phyloP scores from a whole-genome alignment of 2,888 invertebrate genomes.

The Dolichopus griseipennis region DNA sequence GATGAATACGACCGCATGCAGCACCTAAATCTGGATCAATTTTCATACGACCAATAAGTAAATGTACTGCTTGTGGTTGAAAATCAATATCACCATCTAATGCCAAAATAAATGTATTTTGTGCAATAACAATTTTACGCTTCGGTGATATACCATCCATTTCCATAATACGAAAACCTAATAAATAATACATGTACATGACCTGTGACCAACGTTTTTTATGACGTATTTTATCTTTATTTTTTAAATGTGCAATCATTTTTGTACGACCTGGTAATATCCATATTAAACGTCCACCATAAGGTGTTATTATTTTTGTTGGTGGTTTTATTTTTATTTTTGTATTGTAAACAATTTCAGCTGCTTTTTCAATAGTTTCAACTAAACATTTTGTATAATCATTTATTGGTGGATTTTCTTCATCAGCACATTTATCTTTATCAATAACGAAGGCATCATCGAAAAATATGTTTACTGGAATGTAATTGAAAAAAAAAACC shows the following conservation, averaged over 20 bases:
- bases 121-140: slow-evolving; percentile 57
- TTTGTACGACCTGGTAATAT: slow-evolving; percentile 75
- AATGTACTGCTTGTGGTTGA: slow-evolving; percentile 66
- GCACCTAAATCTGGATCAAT: slow-evolving; percentile 72
- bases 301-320: slow-evolving; percentile 69
- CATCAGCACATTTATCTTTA: slow-evolving; percentile 32
- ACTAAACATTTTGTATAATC: slow-evolving; percentile 67
- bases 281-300: slow-evolving; percentile 79
- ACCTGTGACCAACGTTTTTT: slow-evolving; percentile 92
- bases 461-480: slow-evolving; percentile 63
- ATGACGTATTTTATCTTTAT: slow-evolving; percentile 77
- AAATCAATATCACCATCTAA: slow-evolving; percentile 87
- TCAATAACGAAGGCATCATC: slow-evolving; percentile 73
- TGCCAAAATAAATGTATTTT: slow-evolving; percentile 75
- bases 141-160: slow-evolving; percentile 40
- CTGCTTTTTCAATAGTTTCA: slow-evolving; percentile 65
- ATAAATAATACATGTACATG: slow-evolving; percentile 90
- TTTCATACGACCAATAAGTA: slow-evolving; percentile 78
- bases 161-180: slow-evolving; percentile 72
- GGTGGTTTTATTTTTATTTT: slow-evolving; percentile 58
- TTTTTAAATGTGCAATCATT: slow-evolving; percentile 79
- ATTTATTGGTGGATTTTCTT: slow-evolving; percentile 67
- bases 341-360: slow-evolving; percentile 59
- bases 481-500: slow-evolving; percentile 41
- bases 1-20: slow-evolving; percentile 85